Evolutionary conservation across 2,888 invertebrate genomes (phyloP).

Genomic region (Oegoconia quadripuncta): DNA sequence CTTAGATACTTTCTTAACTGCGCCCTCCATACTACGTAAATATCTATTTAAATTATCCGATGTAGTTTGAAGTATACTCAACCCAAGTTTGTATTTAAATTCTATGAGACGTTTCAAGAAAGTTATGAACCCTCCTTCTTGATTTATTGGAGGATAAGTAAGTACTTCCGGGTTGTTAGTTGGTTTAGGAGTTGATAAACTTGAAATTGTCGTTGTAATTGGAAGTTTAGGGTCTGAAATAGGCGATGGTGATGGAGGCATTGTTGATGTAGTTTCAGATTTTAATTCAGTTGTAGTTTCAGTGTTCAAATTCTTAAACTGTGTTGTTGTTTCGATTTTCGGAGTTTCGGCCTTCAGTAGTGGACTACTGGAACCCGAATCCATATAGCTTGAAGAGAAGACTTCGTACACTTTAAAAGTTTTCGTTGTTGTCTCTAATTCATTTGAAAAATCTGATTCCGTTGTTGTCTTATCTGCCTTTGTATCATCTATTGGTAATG

Average conservation of each 20-base stretch:
- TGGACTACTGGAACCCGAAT: conserved; percentile 29
- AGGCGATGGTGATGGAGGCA: conserved; percentile 45
- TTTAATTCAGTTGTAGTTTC: conserved; percentile 55
- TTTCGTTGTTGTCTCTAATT: conserved; percentile 56
- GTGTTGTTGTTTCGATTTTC: conserved; percentile 19
- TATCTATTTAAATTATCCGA: conserved; percentile 83
- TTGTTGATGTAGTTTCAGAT: conserved; percentile 57
- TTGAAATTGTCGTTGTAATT: conserved; percentile 13
- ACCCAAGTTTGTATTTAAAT: conserved; percentile 83
- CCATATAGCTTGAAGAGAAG: conserved; percentile 42
- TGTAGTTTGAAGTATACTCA: conserved; percentile 83
- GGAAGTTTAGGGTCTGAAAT: conserved; percentile 33
- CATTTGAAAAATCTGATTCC: conserved; percentile 41
- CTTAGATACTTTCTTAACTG: conserved; percentile 36
- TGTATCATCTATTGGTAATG: conserved; percentile 47
- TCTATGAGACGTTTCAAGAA: conserved; percentile 82
- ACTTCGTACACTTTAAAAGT: conserved; percentile 62
- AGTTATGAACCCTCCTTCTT: conserved; percentile 72
- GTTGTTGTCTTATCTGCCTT: conserved; percentile 39
- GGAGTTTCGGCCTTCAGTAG: conserved; percentile 23
- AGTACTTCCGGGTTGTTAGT: conserved; percentile 52
- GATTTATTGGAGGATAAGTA: conserved; percentile 59
- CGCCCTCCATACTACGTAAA: conserved; percentile 78
- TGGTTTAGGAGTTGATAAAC: conserved; percentile 34
- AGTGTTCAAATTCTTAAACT: conserved; percentile 18